These are phyloP conservation scores for Subacronicta megacephala DNA, from an alignment of 2,888 invertebrate species.

Conservation along the genomic window DNA sequence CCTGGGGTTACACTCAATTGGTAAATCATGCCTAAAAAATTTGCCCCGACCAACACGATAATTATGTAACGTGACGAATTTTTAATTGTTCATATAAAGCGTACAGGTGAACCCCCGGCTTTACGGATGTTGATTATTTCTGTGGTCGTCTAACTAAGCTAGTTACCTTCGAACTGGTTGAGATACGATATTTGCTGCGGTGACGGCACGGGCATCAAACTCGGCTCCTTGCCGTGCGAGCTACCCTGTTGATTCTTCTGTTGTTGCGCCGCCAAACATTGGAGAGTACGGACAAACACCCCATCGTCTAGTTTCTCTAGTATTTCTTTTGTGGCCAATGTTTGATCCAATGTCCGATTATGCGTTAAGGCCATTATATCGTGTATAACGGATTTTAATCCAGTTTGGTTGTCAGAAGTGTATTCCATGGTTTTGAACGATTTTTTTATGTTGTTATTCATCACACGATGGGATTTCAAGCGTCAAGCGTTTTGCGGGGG, in stretches of 20 bases:
- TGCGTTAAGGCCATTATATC: slow-evolving; percentile 35
- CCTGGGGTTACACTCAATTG: slow-evolving; percentile 61
- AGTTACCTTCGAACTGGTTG: slow-evolving; percentile 96
- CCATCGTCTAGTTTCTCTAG: slow-evolving; percentile 88
- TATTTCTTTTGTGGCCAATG: slow-evolving; percentile 80
- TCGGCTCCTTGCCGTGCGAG: slow-evolving; percentile 93
- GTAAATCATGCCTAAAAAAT: slow-evolving; percentile 1
- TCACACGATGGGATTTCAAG: slow-evolving; percentile 88
- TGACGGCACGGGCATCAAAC: slow-evolving; percentile 98
- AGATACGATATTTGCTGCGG: slow-evolving; percentile 99
- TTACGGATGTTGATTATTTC: slow-evolving; percentile 55
- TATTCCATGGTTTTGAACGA: slow-evolving; percentile 55
- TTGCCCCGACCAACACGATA: not conserved
- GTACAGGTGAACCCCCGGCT: slow-evolving; percentile 59
- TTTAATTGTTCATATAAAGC: not conserved
- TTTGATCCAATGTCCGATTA: slow-evolving; percentile 59
- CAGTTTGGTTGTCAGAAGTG: slow-evolving; percentile 47
- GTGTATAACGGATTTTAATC: slow-evolving; percentile 32
- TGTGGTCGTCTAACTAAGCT: slow-evolving; percentile 67
- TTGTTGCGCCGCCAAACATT: slow-evolving; percentile 88
- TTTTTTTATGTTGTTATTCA: slow-evolving; percentile 73
- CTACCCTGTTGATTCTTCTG: slow-evolving; percentile 85
- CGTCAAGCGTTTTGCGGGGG: slow-evolving; percentile 88
- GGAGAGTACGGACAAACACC: slow-evolving; percentile 88
- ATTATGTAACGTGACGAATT: not conserved